Base-by-base conservation (phyloP, 2,797 vertebrate species). In the Coregonus ussuriensis region DNA sequence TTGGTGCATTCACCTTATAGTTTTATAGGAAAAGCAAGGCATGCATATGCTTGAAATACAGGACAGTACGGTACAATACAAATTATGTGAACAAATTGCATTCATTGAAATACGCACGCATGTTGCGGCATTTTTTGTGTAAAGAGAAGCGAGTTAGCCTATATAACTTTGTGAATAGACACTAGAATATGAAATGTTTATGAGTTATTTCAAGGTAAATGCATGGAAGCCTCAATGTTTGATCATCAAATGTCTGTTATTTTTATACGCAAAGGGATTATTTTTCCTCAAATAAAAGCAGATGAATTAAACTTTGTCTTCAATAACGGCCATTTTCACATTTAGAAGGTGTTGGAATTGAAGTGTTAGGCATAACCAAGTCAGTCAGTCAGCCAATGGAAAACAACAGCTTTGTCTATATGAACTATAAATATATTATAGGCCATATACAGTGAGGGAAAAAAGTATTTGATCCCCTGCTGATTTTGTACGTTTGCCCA, bases 261-360 rank as follows among this genome's bases (percentile, higher is more conserved):
- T 94, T 94, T 95, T 95, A 88, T 95, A 94, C 89, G 83, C 81
- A 86, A 90, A 94, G 88, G 84, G 88, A 92, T 91, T 93, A 93
- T 94, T 93, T 94, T 94, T 93, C 14, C 15, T 88, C 90, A 92
- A 94, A 87, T 83, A 74, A 80, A 83, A 92, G 91, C 91, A 94
- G 72, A 92, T 84, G 79, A 86, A 91, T 76, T 33, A 88, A 71
- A 79, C 29, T 21, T 72, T 71, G 68, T 25, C 68, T 41, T 47
- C 35, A 70, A 70, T 21, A 41, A 41, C 21, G 21, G 37, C n/a
- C 3, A 41, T 51, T 72, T 53, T 21, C 29, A 69, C 11, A 54
- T 37, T 59, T 21, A 33, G 16, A 37, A 11, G 41, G 9, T 33
- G 16, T 25, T 29, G 52, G 56, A 4, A 69, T 9, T 15, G 56